phyloP scores from a whole-genome alignment of 2,888 invertebrate genomes.

The Fragum fragum region DNA sequence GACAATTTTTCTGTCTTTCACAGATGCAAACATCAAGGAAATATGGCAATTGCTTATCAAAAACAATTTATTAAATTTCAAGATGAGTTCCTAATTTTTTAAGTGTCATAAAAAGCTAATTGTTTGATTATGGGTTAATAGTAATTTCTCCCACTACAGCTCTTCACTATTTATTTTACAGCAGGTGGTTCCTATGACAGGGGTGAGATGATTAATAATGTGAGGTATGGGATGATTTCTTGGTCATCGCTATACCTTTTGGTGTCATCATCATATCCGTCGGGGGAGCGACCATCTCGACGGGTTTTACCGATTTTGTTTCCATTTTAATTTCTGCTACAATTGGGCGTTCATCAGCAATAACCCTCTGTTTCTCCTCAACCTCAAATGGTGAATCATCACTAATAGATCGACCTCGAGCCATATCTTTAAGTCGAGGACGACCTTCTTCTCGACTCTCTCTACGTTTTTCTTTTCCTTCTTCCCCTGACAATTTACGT shows the following conservation, averaged over 20 bases:
- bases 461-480: slow-evolving; percentile 21
- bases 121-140: too few relatives aligned
- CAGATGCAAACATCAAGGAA: too few relatives aligned
- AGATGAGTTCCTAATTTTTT: too few relatives aligned
- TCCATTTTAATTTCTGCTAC: slow-evolving; percentile 38
- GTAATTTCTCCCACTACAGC: too few relatives aligned
- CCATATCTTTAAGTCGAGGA: slow-evolving; percentile 50
- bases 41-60: too few relatives aligned
- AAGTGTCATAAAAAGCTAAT: too few relatives aligned
- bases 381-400: slow-evolving; percentile 44
- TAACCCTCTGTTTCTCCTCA: slow-evolving; percentile 55
- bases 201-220: slow-evolving; percentile 9
- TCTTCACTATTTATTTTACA: background rate
- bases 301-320: slow-evolving; percentile 25
- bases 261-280: slow-evolving; percentile 21
- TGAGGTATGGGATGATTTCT: slow-evolving; percentile 12
- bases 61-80: too few relatives aligned
- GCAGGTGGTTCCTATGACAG: background rate
- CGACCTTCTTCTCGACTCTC: background rate
- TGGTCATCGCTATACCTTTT: slow-evolving; percentile 40
- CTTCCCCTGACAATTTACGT: slow-evolving; percentile 1
- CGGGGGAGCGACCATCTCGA: slow-evolving; percentile 26
- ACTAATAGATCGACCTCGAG: slow-evolving; percentile 42
- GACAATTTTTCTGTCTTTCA: too few relatives aligned
- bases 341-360: slow-evolving; percentile 38